These are phyloP conservation scores for Archips xylosteana DNA, from an alignment of 2,888 invertebrate species.

Conservation along the genomic window DNA sequence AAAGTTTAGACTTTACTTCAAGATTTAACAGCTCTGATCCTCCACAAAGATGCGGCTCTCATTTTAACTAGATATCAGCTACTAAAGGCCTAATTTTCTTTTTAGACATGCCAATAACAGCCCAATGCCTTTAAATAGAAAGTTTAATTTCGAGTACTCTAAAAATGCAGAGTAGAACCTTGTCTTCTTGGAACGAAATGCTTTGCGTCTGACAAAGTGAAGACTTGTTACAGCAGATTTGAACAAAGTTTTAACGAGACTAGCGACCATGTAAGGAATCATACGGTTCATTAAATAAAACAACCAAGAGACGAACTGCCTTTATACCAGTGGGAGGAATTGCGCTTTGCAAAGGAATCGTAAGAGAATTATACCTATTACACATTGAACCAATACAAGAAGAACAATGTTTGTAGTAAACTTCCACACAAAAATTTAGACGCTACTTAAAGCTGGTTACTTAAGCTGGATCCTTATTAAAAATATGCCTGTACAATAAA, in stretches of 20 bases:
- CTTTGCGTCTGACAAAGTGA: conserved; percentile 41
- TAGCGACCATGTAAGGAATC: conserved; percentile 33
- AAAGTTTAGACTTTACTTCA: background rate
- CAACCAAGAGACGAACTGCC: background rate
- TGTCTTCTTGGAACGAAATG: conserved; percentile 32
- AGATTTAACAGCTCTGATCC: background rate
- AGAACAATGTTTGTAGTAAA: no score
- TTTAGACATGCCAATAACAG: background rate
- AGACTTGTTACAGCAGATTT: conserved; percentile 48
- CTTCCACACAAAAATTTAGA: no score
- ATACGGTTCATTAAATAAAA: conserved; percentile 33
- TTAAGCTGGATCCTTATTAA: no score
- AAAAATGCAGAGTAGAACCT: background rate
- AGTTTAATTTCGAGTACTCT: background rate
- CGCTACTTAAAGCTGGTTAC: no score
- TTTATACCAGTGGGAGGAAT: background rate
- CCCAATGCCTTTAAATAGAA: background rate
- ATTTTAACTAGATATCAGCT: background rate
- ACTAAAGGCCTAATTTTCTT: background rate
- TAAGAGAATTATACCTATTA: background rate
- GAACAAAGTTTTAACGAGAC: conserved; percentile 56
- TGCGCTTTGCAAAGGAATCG: background rate
- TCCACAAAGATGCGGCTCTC: background rate
- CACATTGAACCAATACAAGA: no score
- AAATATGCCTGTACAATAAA: no score